Conservation (phyloP, 2,113 vertebrate species). For the Genyomyrus donnyi region DNA sequence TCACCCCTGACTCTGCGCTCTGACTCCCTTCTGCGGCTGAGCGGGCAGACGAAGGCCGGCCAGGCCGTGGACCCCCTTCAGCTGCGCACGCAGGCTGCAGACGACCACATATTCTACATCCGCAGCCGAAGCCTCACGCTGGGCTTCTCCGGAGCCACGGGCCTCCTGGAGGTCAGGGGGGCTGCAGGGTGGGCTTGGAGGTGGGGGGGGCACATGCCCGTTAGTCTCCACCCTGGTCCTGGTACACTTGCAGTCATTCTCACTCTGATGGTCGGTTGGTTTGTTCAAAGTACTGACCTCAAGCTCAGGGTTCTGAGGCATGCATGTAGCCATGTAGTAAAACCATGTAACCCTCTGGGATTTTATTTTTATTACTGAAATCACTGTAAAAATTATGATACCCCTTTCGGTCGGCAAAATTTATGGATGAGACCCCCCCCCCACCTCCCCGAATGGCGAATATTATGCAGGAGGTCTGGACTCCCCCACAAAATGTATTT, state of each 20-base stretch:
- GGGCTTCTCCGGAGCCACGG: conserved; percentile 81
- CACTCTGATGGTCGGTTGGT: not conserved
- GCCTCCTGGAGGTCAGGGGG: conserved; percentile 74
- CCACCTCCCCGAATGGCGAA: not conserved
- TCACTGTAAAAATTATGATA: not conserved
- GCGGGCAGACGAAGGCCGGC: conserved; percentile 48
- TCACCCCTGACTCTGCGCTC: conserved; percentile 60
- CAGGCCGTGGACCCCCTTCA: conserved; percentile 60
- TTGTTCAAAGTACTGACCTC: not conserved
- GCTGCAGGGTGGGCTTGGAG: not conserved
- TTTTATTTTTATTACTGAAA: not conserved
- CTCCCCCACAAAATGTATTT: not conserved
- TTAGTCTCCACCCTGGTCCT: not conserved
- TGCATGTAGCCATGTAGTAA: not conserved
- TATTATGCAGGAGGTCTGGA: not conserved
- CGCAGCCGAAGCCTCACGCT: conserved; percentile 77
- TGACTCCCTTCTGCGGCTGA: conserved; percentile 68
- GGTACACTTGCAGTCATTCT: not conserved
- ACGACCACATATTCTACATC: conserved; percentile 70
- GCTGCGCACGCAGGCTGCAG: conserved; percentile 59
- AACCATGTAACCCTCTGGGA: not conserved
- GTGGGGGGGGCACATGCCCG: not conserved
- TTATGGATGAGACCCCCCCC: not conserved
- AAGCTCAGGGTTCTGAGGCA: not conserved
- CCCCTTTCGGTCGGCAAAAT: not conserved